Conservation (phyloP, 2,113 vertebrate species). For the Rafetus swinhoei region DNA sequence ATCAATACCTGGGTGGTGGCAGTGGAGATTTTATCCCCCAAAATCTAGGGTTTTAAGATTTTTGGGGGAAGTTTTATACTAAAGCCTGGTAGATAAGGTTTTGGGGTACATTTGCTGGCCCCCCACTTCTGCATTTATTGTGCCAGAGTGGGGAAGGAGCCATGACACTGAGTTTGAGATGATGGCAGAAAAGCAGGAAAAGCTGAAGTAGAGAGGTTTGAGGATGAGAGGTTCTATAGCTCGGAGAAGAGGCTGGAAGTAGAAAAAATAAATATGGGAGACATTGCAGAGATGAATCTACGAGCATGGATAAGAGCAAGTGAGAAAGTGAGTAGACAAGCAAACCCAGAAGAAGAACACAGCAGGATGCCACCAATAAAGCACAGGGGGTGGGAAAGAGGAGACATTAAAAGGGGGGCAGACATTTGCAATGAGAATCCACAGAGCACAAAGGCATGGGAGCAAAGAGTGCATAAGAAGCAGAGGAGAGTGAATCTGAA, state of each 20-base stretch:
- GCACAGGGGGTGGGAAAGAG: not conserved
- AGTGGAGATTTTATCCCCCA: too few relatives aligned
- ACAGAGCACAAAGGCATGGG: not conserved
- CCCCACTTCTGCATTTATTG: too few relatives aligned
- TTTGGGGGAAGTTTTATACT: too few relatives aligned
- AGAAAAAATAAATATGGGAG: not conserved
- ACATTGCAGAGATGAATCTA: accelerated
- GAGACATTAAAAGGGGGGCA: not conserved
- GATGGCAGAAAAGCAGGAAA: not conserved
- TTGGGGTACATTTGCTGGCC: too few relatives aligned
- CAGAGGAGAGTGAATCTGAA: not conserved
- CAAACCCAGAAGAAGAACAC: not conserved
- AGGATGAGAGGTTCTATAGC: accelerated
- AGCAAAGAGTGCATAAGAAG: not conserved
- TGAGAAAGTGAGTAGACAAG: not conserved
- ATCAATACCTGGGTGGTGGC: too few relatives aligned
- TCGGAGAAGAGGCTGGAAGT: not conserved
- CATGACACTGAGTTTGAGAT: not conserved
- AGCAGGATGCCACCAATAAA: not conserved
- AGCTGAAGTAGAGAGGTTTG: not conserved
- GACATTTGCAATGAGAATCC: not conserved
- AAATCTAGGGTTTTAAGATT: too few relatives aligned
- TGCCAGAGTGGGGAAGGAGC: too few relatives aligned
- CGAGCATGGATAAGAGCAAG: not conserved
- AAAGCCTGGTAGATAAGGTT: too few relatives aligned